phyloP scores from a whole-genome alignment of 1,140 invertebrate genomes.

The Scaptomyza pallida region DNA sequence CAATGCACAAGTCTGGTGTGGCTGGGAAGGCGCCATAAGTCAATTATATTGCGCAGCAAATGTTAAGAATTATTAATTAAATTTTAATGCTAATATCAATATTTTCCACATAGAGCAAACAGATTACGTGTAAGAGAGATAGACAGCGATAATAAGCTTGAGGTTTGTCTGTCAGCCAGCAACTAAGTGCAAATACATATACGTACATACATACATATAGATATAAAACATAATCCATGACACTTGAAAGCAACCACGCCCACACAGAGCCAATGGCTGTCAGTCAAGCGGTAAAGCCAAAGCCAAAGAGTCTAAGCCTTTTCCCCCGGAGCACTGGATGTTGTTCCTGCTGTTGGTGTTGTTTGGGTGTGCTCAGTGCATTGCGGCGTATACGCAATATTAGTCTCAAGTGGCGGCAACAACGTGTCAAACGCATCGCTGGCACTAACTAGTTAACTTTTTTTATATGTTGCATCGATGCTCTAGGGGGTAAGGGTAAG shows the following conservation, averaged over 20 bases:
- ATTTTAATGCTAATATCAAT: slow-evolving; percentile 66
- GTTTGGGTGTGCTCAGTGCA: slow-evolving; percentile 23
- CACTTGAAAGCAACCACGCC: slow-evolving; percentile 51
- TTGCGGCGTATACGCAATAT: slow-evolving; percentile 66
- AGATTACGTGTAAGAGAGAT: slow-evolving; percentile 30
- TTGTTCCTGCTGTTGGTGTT: slow-evolving; percentile 36
- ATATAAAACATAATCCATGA: slow-evolving; percentile 75
- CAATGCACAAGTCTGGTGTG: slow-evolving; percentile 38
- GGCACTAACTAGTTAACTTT: slow-evolving; percentile 71
- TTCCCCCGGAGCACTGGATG: slow-evolving; percentile 39
- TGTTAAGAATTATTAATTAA: slow-evolving; percentile 71
- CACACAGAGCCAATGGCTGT: slow-evolving; percentile 27
- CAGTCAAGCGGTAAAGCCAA: slow-evolving; percentile 53
- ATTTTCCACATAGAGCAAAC: slow-evolving; percentile 20
- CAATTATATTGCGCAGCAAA: slow-evolving; percentile 60
- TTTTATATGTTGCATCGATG: slow-evolving; percentile 64
- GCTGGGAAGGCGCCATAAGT: slow-evolving; percentile 56
- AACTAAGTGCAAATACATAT: slow-evolving; percentile 32
- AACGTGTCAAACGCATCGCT: slow-evolving; percentile 41
- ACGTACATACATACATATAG: slow-evolving; percentile 48
- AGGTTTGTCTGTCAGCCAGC: slow-evolving; percentile 27
- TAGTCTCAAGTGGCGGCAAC: slow-evolving; percentile 17
- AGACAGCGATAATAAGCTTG: slow-evolving; percentile 3
- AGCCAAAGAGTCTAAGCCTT: slow-evolving; percentile 47
- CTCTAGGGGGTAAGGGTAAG: slow-evolving; percentile 1